A percentile compares a stretch with the other conserved stretches of the same genome.
These are phyloP conservation scores for Megalonaias nervosa DNA, from an alignment of 1,140 invertebrate genomes.

Conservation along the genomic window DNA sequence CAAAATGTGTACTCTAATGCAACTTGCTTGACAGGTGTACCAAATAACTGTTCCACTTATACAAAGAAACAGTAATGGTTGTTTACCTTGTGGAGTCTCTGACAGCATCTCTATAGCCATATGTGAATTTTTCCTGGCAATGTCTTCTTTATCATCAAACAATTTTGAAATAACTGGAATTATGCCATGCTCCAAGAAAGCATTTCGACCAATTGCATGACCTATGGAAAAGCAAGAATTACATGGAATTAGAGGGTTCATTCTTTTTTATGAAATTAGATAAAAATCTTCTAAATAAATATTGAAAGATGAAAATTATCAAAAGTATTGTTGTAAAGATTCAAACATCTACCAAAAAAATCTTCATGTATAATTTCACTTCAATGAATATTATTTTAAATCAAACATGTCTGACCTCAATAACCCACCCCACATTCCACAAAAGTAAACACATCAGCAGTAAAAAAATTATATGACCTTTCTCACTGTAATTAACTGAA, in stretches of 20 bases:
- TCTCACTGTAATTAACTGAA: no score
- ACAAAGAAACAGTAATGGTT: neutral
- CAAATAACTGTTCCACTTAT: no score
- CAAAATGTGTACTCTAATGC: neutral
- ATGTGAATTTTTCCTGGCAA: conserved; percentile 69
- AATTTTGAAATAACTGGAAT: conserved; percentile 66
- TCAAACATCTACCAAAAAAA: neutral
- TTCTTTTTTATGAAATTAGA: neutral
- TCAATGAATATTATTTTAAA: no score
- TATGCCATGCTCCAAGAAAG: conserved; percentile 65
- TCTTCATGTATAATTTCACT: neutral
- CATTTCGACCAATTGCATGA: conserved; percentile 70
- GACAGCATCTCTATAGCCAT: conserved; percentile 69
- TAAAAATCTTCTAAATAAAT: neutral
- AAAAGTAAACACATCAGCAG: no score
- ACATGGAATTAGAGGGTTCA: neutral
- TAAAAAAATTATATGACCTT: no score
- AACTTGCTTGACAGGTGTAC: neutral
- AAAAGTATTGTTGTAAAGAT: neutral
- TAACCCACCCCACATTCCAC: no score
- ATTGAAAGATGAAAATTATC: neutral
- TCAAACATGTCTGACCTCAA: no score
- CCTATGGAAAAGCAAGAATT: conserved; percentile 44
- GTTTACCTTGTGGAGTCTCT: conserved; percentile 65
- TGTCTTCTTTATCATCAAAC: conserved; percentile 69